Evolutionary conservation across 2,888 invertebrate species (phyloP).

Genomic region (Chromoteleia sp.): DNA sequence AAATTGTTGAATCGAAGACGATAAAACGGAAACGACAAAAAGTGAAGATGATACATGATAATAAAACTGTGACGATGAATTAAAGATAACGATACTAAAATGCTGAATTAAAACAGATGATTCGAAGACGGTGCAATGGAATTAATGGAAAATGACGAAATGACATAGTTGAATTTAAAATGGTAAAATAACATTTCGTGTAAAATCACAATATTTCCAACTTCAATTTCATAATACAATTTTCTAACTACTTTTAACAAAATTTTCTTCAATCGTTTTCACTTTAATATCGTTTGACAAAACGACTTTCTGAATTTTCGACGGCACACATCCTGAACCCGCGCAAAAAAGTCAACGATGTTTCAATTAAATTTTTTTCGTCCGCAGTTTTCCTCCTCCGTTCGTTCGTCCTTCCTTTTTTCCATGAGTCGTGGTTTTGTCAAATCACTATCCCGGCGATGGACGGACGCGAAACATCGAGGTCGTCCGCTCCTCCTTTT

Average conservation of each 20-base stretch:
- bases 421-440: conserved; percentile 58
- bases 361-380: conserved; percentile 42
- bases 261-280: conserved; percentile 24
- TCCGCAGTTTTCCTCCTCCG: conserved; percentile 32
- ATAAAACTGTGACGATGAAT: no score
- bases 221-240: conserved; percentile 2
- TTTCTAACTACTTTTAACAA: conserved; percentile 1
- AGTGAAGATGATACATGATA: no score
- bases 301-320: conserved; percentile 42
- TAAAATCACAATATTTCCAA: not conserved
- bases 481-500: conserved; percentile 74
- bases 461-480: conserved; percentile 73
- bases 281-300: conserved; percentile 8
- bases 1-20: no score
- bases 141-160: no score
- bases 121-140: no score
- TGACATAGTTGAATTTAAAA: no score
- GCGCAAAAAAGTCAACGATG: conserved; percentile 27
- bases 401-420: conserved; percentile 16
- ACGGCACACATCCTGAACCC: conserved; percentile 16
- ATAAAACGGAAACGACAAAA: no score
- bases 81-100: no score
- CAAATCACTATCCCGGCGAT: conserved; percentile 65
- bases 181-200: no score
- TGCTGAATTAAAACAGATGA: no score